phyloP scores from a whole-genome alignment of 1,140 invertebrate genomes.

The Cotesia typhae region DNA sequence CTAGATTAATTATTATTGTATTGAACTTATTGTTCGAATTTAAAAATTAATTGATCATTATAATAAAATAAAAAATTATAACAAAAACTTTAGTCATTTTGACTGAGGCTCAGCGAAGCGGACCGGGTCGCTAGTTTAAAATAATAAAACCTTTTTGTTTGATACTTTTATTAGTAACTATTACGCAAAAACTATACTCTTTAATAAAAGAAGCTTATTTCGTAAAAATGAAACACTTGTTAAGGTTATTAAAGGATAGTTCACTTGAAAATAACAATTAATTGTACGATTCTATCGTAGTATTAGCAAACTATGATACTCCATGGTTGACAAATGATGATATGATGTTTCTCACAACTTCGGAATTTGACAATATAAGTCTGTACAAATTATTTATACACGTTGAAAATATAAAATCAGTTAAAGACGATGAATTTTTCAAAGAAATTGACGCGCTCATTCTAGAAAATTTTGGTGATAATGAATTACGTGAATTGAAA shows the following conservation, averaged over 20 bases:
- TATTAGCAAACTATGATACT: neutral
- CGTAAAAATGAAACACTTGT: no score
- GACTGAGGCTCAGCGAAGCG: no score
- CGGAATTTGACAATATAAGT: neutral
- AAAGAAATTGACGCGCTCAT: neutral
- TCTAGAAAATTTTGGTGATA: neutral
- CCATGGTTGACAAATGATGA: neutral
- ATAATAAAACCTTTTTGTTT: no score
- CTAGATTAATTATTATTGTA: no score
- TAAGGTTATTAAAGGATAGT: neutral
- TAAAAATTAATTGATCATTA: no score
- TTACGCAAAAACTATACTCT: no score
- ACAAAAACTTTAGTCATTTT: no score
- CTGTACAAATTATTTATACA: slow-evolving; percentile 4
- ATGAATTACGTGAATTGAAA: neutral
- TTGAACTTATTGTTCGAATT: no score
- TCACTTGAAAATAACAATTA: neutral
- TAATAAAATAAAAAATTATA: no score
- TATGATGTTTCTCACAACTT: neutral
- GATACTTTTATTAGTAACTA: no score
- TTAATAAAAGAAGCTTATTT: no score
- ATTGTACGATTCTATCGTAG: neutral
- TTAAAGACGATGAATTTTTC: neutral
- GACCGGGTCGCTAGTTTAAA: no score
- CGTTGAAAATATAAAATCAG: neutral